phyloP scores from a whole-genome alignment of 53 echinoderm and acorn worm genomes.

The Patiria pectinifera region DNA sequence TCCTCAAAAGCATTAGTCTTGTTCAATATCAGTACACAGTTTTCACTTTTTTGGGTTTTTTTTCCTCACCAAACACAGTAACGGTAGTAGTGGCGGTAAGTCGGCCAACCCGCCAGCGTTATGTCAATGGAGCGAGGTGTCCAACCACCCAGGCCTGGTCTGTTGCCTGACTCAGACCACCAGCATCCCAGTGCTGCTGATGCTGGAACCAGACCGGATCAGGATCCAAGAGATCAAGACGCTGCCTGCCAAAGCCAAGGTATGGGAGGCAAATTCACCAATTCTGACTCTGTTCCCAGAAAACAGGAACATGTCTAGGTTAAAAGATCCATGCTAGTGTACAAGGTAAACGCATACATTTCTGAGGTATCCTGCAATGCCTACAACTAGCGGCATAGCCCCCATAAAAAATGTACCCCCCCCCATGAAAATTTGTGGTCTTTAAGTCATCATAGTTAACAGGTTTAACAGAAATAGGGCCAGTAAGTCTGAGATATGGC shows the following conservation, averaged over 20 bases:
- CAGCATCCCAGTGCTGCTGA: constrained; percentile 94
- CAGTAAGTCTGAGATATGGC: no score
- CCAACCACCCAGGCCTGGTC: constrained; percentile 92
- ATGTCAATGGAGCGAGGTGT: constrained; percentile 97
- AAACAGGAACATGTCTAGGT: no score
- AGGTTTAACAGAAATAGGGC: no score
- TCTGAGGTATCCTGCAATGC: no score
- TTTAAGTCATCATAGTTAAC: no score
- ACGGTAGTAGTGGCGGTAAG: constrained; percentile 84
- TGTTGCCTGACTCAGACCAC: constrained; percentile 93
- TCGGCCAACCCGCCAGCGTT: constrained; percentile 90
- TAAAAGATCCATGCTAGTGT: no score
- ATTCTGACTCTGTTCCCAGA: not conserved
- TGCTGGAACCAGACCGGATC: constrained; percentile 92
- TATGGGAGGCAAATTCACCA: constrained; percentile 10
- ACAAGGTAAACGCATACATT: no score
- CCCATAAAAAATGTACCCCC: no score
- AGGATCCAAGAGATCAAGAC: constrained; percentile 97
- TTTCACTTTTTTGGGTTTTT: not conserved
- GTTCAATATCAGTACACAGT: no score
- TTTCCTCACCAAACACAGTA: not conserved
- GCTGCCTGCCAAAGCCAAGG: constrained; percentile 96
- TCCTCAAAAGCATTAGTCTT: no score
- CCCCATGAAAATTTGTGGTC: no score
- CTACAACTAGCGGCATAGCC: no score